These are phyloP conservation scores for Formicarius rufipectus DNA, from an alignment of 2,113 vertebrate genomes.

Conservation along the genomic window DNA sequence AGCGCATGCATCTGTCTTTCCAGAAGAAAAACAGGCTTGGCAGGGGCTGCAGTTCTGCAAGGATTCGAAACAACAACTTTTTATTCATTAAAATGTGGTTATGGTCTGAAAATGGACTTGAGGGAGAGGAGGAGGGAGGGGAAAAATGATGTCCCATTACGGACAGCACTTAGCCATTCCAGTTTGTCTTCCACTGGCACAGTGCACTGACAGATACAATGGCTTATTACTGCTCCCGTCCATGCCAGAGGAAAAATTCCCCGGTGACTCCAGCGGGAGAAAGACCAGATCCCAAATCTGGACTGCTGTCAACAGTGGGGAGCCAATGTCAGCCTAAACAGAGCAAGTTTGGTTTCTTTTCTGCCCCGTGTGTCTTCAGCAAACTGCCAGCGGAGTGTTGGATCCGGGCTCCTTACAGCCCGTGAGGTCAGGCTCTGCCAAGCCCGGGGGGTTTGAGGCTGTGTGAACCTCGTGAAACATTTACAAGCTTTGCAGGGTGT, in stretches of 20 bases:
- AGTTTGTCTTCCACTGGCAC: constrained; percentile 57
- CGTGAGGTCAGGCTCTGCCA: constrained; percentile 2
- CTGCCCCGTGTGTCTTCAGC: not conserved
- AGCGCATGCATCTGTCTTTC: constrained; percentile 69
- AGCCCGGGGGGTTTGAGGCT: constrained; percentile 3
- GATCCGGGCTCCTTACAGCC: not conserved
- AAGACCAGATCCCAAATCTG: constrained; percentile 46
- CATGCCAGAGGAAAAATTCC: constrained; percentile 37
- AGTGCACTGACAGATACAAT: constrained; percentile 53
- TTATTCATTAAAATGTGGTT: constrained; percentile 71
- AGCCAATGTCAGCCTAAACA: not conserved
- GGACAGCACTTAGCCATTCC: constrained; percentile 43
- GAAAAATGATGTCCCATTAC: constrained; percentile 56
- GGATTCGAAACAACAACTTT: constrained; percentile 66
- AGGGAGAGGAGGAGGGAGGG: not conserved
- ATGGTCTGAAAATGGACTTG: constrained; percentile 65
- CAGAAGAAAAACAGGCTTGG: constrained; percentile 67
- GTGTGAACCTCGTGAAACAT: not conserved
- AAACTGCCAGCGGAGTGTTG: not conserved
- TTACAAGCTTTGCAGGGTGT: not conserved
- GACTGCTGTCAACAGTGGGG: not conserved
- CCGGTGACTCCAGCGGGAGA: constrained; percentile 29
- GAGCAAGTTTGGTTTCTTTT: not conserved
- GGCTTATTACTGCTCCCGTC: constrained; percentile 35
- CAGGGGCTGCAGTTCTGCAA: constrained; percentile 43